Percentiles rank a stretch among this genome's conserved stretches.
Conservation (phyloP, 2,797 vertebrate genomes). For the Delichon dasypus region DNA sequence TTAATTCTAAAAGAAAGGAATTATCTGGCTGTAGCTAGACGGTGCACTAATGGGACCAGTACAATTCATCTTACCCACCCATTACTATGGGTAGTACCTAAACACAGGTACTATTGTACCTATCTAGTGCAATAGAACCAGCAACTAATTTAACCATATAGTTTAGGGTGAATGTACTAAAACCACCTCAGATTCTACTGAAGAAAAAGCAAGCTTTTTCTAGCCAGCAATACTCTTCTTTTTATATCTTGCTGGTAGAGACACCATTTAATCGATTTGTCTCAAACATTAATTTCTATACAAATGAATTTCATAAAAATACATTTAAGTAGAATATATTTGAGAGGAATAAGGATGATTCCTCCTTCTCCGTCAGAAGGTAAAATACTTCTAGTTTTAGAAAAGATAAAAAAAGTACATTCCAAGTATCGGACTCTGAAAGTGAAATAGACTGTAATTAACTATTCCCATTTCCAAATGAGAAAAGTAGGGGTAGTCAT, state of each 20-base stretch:
- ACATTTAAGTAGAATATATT: neutral
- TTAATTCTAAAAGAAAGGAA: conserved; percentile 17
- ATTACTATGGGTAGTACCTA: neutral
- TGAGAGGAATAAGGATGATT: neutral
- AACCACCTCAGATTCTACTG: neutral
- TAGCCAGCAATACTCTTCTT: neutral
- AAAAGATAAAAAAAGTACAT: neutral
- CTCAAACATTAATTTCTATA: conserved; percentile 14
- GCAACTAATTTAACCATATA: neutral
- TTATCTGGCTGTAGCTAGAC: neutral
- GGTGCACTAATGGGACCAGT: neutral
- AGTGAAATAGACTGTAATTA: neutral
- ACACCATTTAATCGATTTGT: neutral
- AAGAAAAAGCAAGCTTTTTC: neutral
- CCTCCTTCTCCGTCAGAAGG: neutral
- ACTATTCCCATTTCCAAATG: neutral
- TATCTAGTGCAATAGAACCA: too few relatives aligned
- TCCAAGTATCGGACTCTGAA: neutral
- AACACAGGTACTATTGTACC: neutral
- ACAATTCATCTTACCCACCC: neutral
- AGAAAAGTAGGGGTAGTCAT: neutral
- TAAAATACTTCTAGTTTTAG: neutral
- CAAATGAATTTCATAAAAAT: neutral
- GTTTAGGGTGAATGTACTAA: neutral
- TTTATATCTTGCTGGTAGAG: neutral